A percentile compares a stretch with the other conserved stretches of the same genome.
These are phyloP conservation scores for Muntiacus muntjak DNA, from an alignment of 2,113 vertebrate species.

Conservation along the genomic window DNA sequence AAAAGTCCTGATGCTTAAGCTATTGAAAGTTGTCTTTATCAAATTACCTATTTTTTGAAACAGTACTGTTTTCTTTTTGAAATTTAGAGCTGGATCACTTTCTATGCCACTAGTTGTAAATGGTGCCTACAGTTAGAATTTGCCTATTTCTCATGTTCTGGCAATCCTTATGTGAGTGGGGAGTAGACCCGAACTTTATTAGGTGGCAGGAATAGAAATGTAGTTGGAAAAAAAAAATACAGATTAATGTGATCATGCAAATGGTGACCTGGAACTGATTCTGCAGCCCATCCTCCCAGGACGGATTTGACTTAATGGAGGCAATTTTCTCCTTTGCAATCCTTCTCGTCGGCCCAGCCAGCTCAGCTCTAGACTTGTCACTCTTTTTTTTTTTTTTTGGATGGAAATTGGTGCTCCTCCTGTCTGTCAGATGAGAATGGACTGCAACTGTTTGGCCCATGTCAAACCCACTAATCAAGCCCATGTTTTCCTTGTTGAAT, in stretches of 20 bases:
- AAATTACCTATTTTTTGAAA: neutral
- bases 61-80: slow-evolving; percentile 29
- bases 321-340: slow-evolving; percentile 35
- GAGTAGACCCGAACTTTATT: neutral
- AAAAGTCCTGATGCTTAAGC: neutral
- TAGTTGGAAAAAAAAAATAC: neutral
- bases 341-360: neutral
- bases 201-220: slow-evolving; percentile 23
- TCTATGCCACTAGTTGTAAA: neutral
- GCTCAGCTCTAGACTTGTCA: slow-evolving; percentile 27
- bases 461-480: neutral
- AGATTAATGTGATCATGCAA: neutral
- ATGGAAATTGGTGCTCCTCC: neutral
- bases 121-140: neutral
- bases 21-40: slow-evolving; percentile 16
- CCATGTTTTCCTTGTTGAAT: slow-evolving; percentile 28
- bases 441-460: slow-evolving; percentile 54
- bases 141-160: neutral
- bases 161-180: neutral
- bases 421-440: neutral
- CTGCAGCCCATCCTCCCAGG: neutral
- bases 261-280: neutral
- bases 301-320: neutral
- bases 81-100: neutral
- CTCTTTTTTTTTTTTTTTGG: slow-evolving; percentile 22